Conservation (phyloP, 2,888 invertebrate genomes). For the Lasiommata megera region DNA sequence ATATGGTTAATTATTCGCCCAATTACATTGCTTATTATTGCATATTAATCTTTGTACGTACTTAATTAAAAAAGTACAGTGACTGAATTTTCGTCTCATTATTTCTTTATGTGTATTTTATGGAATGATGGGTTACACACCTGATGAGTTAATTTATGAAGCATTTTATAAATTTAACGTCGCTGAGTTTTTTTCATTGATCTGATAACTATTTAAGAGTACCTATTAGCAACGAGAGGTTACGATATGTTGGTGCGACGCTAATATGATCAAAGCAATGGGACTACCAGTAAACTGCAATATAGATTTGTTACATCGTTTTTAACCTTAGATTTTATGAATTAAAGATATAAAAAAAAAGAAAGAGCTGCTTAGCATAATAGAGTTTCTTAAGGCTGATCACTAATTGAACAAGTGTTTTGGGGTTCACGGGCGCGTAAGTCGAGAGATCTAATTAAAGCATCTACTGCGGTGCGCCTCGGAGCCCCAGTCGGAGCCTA, state of each 20-base stretch:
- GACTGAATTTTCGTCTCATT: background rate
- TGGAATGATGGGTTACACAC: background rate
- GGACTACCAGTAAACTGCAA: too few species aligned
- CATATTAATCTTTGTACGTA: background rate
- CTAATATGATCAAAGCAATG: too few species aligned
- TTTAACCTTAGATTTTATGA: too few species aligned
- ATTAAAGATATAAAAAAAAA: too few species aligned
- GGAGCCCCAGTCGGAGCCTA: slow-evolving; percentile 66
- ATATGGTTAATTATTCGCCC: slow-evolving; percentile 3
- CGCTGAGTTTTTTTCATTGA: too few species aligned
- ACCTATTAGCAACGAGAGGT: too few species aligned
- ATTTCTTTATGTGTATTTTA: background rate
- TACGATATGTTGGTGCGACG: too few species aligned
- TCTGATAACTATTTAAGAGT: too few species aligned
- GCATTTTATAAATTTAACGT: too few species aligned
- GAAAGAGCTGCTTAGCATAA: slow-evolving; percentile 49
- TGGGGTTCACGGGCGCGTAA: slow-evolving; percentile 68
- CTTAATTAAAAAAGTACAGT: slow-evolving; percentile 7
- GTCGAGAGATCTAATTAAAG: slow-evolving; percentile 78
- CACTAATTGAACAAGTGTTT: slow-evolving; percentile 79
- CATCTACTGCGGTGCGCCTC: slow-evolving; percentile 61
- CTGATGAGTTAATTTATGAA: too few species aligned
- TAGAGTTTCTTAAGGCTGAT: slow-evolving; percentile 68
- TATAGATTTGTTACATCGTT: too few species aligned
- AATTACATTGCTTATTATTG: slow-evolving; percentile 3